phyloP scores from a whole-genome alignment of 2,797 vertebrate genomes.

The Sebastes matsubarae region DNA sequence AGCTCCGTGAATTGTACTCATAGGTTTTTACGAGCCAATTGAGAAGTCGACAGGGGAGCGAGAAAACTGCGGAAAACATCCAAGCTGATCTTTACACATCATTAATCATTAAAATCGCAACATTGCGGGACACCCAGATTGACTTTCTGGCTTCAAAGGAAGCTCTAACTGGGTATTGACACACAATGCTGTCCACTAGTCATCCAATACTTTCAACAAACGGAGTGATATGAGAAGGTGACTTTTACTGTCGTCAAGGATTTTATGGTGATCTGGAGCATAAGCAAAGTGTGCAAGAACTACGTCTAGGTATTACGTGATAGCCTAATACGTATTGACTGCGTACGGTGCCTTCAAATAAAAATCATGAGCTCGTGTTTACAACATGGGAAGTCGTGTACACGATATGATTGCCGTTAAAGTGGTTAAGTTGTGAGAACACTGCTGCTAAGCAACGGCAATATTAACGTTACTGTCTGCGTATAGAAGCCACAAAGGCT shows the following conservation, averaged over 20 bases:
- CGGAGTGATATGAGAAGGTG: neutral
- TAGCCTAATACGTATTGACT: neutral
- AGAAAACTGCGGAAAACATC: conserved; percentile 60
- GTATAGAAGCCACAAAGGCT: no score
- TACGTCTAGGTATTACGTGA: neutral
- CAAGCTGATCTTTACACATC: conserved; percentile 26
- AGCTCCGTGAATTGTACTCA: conserved; percentile 38
- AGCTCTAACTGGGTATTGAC: conserved; percentile 18
- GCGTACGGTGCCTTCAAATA: no score
- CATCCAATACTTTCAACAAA: conserved; percentile 3
- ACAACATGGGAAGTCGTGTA: no score
- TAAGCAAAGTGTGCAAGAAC: neutral
- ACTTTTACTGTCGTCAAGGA: neutral
- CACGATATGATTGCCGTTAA: no score
- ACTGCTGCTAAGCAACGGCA: no score
- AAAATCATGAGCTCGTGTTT: no score
- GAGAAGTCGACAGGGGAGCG: conserved; percentile 52
- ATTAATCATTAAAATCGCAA: conserved; percentile 49
- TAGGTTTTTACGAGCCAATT: conserved; percentile 49
- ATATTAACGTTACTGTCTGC: no score
- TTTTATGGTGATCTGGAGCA: neutral
- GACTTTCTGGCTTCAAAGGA: conserved; percentile 34
- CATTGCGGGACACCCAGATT: conserved; percentile 20
- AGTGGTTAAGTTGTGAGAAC: no score
- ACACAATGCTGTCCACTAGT: neutral